Base-by-base conservation (phyloP, 1,140 invertebrate species). In the Protaetia brevitarsis region DNA sequence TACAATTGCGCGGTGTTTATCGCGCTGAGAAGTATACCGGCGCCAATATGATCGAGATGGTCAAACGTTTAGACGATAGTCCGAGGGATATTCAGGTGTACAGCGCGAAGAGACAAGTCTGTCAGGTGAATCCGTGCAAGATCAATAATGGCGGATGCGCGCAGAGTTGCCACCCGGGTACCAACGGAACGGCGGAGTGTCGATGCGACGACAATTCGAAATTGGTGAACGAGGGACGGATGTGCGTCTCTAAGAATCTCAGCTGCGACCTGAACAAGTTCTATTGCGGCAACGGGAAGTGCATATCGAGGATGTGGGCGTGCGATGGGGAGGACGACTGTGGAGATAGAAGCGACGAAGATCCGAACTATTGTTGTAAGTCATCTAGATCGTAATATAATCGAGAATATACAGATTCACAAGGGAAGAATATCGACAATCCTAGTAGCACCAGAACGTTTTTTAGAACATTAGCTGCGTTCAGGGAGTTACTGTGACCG, bases 11-110 rank as follows among this genome's bases (percentile, higher is more conserved):
- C 23, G 96, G 96, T 1, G 94, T 99, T 0, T 99, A 97, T 74
- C 81, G 96, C 62, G 96, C 96, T 0, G 95, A 98, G 73, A 99
- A 99, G 79, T 93, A 97, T 71, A 98, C 96, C 0, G 97, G 97
- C 4, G 92, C 91, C 2, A 92, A 96, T 71, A 94, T 96, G 87
- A 85, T 96, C 5, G 94, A 96, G 76, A 90, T 99, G 83, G 94
- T 97, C 0, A 94, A 95, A 77, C 85, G 94, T 6, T 80, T 97
- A 10, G 95, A 94, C 76, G 92, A 95, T 77, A 93, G 90, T 2
- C 93, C 95, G 1, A 82, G 95, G 67, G 96, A 96, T 74, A 91
- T 98, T 59, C 93, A 95, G 69, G 88, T 97, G 2, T 98, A 88
- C 75, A 94, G 94, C 8, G 78, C 83, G 0, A 85, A 84, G 28